phyloP scores from a whole-genome alignment of 92 coral and sea anemone genomes.

The Montipora capitata region DNA sequence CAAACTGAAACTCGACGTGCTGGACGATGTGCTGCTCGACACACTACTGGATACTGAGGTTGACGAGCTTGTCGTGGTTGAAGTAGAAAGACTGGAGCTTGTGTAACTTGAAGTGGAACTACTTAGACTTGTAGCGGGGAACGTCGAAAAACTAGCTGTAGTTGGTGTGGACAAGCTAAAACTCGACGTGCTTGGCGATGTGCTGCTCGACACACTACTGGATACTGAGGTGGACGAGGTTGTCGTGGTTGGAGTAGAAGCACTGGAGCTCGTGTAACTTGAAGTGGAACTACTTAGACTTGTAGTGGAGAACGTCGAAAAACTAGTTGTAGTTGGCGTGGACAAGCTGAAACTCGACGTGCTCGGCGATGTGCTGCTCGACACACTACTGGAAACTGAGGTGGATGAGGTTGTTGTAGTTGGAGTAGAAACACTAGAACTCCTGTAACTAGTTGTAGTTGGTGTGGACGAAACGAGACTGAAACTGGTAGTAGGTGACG shows the following conservation, averaged over 20 bases:
- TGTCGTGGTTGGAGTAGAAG: too few species aligned
- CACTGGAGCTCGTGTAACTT: too few species aligned
- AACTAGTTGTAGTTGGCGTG: not conserved
- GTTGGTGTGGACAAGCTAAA: too few species aligned
- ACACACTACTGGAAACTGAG: conserved; percentile 18
- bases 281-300: too few species aligned
- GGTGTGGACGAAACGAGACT: conserved; percentile 2
- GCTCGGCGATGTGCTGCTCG: not conserved
- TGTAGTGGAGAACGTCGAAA: too few species aligned
- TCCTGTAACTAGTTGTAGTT: conserved; percentile 6
- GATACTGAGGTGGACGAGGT: too few species aligned
- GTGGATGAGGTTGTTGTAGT: not conserved
- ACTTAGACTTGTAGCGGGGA: too few species aligned
- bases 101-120: too few species aligned
- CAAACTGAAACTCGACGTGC: conserved; percentile 35
- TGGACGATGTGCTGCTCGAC: conserved; percentile 43
- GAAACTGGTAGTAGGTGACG: conserved; percentile 35
- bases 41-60: not conserved
- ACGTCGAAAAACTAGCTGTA: too few species aligned
- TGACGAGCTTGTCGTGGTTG: not conserved
- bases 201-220: too few species aligned
- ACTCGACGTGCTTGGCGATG: too few species aligned
- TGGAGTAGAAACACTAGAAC: conserved; percentile 3
- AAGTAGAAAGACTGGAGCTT: conserved; percentile 12
- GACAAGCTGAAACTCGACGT: not conserved